These are phyloP conservation scores for Caenorhabditis parvicauda DNA, from an alignment of 2,888 invertebrate species.

Conservation along the genomic window DNA sequence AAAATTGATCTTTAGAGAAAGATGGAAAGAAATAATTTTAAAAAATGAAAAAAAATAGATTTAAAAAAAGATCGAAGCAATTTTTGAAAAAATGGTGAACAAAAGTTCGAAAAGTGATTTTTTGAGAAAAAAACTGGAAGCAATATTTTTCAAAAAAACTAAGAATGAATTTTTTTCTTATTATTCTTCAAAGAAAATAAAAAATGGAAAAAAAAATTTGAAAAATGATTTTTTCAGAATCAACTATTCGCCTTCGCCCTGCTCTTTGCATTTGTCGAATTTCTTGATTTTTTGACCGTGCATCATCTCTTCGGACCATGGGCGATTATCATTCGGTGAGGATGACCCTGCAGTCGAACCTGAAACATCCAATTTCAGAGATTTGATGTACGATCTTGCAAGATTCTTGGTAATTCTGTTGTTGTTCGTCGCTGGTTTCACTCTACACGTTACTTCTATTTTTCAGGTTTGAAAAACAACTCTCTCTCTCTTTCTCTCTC, in stretches of 20 bases:
- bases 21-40: no score
- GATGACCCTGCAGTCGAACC: neutral
- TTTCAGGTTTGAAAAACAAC: conserved; percentile 89
- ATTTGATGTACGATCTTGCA: conserved; percentile 66
- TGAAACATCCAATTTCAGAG: conserved; percentile 24
- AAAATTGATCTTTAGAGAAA: no score
- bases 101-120: no score
- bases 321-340: conserved; percentile 92
- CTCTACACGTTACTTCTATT: conserved; percentile 82
- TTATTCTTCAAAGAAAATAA: no score
- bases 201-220: no score
- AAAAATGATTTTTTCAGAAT: conserved; percentile 68
- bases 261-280: conserved; percentile 92
- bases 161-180: no score
- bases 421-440: conserved; percentile 97
- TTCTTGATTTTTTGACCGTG: conserved; percentile 85
- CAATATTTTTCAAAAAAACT: neutral
- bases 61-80: no score
- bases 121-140: neutral
- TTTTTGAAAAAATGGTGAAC: no score
- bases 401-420: conserved; percentile 89
- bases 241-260: conserved; percentile 93
- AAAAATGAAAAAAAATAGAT: no score
- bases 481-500: no score
- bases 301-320: conserved; percentile 99